Percentiles rank a stretch among this genome's conserved stretches.
Conservation (phyloP, 2,888 invertebrate genomes). For the Syrista parreyssii region DNA sequence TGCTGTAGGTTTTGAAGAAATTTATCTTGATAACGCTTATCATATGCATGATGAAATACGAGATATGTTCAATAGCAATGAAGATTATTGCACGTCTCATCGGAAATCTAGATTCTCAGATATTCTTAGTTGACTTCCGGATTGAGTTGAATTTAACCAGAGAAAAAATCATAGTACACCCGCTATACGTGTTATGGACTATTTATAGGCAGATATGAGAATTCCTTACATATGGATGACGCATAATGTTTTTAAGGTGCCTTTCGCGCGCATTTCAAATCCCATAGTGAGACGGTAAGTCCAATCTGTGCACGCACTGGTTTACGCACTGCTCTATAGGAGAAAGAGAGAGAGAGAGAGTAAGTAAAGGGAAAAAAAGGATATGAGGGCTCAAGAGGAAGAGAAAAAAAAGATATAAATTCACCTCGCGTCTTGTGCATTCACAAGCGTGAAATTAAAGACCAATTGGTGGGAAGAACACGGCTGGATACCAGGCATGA, state of each 20-base stretch:
- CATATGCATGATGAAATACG: background rate
- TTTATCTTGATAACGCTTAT: background rate
- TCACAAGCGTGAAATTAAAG: slow-evolving; percentile 55
- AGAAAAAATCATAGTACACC: background rate
- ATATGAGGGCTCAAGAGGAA: background rate
- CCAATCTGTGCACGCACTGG: slow-evolving; percentile 8
- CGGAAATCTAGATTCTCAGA: background rate
- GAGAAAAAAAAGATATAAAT: slow-evolving; percentile 36
- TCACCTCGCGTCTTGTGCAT: slow-evolving; percentile 37
- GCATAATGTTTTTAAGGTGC: slow-evolving; percentile 12
- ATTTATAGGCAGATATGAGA: background rate
- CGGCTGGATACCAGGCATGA: slow-evolving; percentile 18
- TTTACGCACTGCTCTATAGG: background rate
- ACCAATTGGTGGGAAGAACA: slow-evolving; percentile 23
- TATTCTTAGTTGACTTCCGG: background rate
- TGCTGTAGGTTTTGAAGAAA: background rate
- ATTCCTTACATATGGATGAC: slow-evolving; percentile 2
- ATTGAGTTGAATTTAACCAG: background rate
- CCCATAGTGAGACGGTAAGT: background rate
- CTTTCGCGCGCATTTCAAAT: background rate
- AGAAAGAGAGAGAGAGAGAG: background rate
- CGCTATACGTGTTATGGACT: background rate
- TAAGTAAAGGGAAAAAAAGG: background rate
- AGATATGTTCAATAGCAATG: background rate
- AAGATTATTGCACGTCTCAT: background rate